Base-by-base conservation (phyloP, 2,888 invertebrate genomes). In the Rosalia funebris region DNA sequence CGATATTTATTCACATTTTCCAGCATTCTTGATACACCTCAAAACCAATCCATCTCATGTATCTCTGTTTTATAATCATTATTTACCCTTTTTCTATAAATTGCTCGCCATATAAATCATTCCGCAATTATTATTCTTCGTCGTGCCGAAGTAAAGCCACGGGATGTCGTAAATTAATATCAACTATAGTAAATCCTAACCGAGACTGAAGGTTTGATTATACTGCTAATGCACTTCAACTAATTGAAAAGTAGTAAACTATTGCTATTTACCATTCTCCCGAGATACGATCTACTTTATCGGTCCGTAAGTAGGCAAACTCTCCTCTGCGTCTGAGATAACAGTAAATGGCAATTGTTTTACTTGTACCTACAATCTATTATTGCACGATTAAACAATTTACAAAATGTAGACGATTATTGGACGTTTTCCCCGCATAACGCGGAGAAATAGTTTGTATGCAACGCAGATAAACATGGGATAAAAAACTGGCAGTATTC, bases 81-180 rank as follows among this genome's bases (percentile, higher is more conserved):
- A n/a, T n/a, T n/a, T n/a, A n/a, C n/a, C 7, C 34, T 34, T 2
- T 34, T 34, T n/a, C 34, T 34, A n/a, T 34, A n/a, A n/a, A 34
- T 34, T 34, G 34, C 11, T n/a, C 7, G 5, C 34, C 9, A 17
- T 53, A 42, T 53, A 53, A 53, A 53, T 53, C 42, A 42, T 15
- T 5, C 17, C 12, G 16, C 15, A 53, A 53, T 50, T 50, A 50
- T 37, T 39, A 37, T 25, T 25, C 25, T 5, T 5, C 39, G n/a
- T 4, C 10, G 34, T 42, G 19, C 12, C 14, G 42, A 44, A 56
- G 56, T 48, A 45, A 52, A 42, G 56, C 55, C 56, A 56, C 50
- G 56, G 60, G 60, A 56, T 60, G 60, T 56, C 55, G 34, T 60
- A 60, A 60, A 60, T 60, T 56, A 60, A 50, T 42, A 44, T 50